Conservation (phyloP, 1,140 invertebrate genomes). For the Trichonephila inaurata region DNA sequence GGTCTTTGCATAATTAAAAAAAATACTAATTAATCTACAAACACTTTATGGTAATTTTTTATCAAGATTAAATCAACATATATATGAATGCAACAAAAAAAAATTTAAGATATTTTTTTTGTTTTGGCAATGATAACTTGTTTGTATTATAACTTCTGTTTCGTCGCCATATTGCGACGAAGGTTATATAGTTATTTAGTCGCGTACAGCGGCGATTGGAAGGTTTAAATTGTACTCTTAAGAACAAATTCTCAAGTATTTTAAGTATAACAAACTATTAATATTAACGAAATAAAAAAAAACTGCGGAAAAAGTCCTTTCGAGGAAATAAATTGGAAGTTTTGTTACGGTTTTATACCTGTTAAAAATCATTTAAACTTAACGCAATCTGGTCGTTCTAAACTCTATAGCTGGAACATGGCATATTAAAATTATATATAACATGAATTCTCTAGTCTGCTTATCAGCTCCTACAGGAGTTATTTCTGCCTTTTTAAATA, state of each 20-base stretch:
- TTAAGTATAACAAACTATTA: background rate
- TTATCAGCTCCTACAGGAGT: conserved; percentile 55
- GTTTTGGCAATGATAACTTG: conserved; percentile 9
- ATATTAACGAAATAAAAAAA: background rate
- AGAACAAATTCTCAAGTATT: background rate
- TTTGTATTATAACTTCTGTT: conserved; percentile 16
- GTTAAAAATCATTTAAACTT: background rate
- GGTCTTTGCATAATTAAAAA: no score
- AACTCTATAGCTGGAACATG: conserved; percentile 52
- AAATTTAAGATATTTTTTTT: background rate
- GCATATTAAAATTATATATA: conserved; percentile 64
- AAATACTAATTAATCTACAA: no score
- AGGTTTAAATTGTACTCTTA: background rate
- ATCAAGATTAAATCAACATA: no score
- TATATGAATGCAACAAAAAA: no score
- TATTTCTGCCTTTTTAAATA: conserved; percentile 11
- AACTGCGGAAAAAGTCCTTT: background rate
- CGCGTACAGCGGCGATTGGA: background rate
- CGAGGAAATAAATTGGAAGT: background rate
- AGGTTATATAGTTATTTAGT: conserved; percentile 11
- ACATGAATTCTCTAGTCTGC: conserved; percentile 60
- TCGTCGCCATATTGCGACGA: conserved; percentile 73
- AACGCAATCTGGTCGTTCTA: conserved; percentile 2
- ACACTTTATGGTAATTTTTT: no score
- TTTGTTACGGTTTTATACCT: conserved; percentile 8